Evolutionary conservation across 2,113 vertebrate genomes (phyloP).

Genomic region (Lichenostomus cassidix): DNA sequence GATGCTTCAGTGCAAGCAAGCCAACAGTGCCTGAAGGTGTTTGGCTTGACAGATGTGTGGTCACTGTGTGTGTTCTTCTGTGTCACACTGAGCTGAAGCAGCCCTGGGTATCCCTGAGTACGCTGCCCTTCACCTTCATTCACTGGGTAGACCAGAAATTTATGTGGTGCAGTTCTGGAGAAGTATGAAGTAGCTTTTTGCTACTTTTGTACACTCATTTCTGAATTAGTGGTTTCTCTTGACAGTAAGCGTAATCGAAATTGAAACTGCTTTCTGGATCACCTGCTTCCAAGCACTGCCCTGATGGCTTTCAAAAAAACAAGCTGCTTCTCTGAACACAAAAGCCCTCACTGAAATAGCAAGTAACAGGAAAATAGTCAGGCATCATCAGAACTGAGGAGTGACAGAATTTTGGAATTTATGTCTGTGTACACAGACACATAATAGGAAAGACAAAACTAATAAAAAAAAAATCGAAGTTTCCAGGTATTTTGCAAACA

Average conservation of each 20-base stretch:
- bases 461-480: not conserved
- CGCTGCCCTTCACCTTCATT: not conserved
- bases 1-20: not conserved
- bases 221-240: not conserved
- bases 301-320: not conserved
- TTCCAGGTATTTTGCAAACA: not conserved
- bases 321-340: not conserved
- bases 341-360: not conserved
- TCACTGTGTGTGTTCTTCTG: accelerated
- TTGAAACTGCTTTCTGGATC: not conserved
- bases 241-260: not conserved
- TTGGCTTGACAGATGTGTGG: not conserved
- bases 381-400: not conserved
- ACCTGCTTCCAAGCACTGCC: not conserved
- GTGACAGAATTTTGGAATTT: not conserved
- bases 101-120: not conserved
- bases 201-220: not conserved
- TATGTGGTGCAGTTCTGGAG: not conserved
- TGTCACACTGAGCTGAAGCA: not conserved
- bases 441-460: not conserved
- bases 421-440: not conserved
- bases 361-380: not conserved
- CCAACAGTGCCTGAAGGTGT: not conserved
- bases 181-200: not conserved
- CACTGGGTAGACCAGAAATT: not conserved